phyloP scores from a whole-genome alignment of 1,140 invertebrate species.

The Samia ricini region DNA sequence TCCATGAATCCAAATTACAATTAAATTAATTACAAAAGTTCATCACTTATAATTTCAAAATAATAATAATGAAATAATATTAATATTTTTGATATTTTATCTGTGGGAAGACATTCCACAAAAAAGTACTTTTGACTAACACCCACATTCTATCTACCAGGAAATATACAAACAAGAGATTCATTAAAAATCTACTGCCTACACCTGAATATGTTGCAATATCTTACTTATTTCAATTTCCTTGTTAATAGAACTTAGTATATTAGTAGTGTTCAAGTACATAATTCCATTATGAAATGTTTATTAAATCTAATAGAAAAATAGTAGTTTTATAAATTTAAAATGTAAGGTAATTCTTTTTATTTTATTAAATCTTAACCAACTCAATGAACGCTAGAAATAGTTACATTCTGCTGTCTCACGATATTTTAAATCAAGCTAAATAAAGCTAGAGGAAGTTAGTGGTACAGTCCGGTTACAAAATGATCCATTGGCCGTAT shows the following conservation, averaged over 20 bases:
- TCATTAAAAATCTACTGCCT: slow-evolving; percentile 7
- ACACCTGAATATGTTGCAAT: not conserved
- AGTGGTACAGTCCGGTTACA: not conserved
- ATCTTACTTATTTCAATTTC: too few species aligned
- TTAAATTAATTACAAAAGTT: too few species aligned
- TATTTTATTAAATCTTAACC: too few species aligned
- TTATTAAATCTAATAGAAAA: too few species aligned
- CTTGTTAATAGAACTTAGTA: too few species aligned
- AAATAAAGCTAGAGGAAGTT: not conserved
- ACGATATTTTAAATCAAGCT: not conserved
- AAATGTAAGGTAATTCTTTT: too few species aligned
- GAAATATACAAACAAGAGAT: slow-evolving; percentile 1
- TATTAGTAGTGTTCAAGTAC: too few species aligned
- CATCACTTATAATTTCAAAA: not conserved
- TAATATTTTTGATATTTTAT: not conserved
- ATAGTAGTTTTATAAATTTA: too few species aligned
- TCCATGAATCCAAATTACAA: too few species aligned
- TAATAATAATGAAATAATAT: not conserved
- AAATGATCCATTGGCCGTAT: not conserved
- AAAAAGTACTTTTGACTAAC: slow-evolving; percentile 1
- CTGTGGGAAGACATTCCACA: slow-evolving; percentile 4
- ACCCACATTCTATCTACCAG: slow-evolving; percentile 9
- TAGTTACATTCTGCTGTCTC: too few species aligned
- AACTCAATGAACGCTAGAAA: too few species aligned
- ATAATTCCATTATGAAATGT: too few species aligned